Percentiles rank a stretch among this genome's conserved stretches.
These are phyloP conservation scores for Drosophila suboccidentalis DNA, from an alignment of 2,888 invertebrate species.

Conservation along the genomic window DNA sequence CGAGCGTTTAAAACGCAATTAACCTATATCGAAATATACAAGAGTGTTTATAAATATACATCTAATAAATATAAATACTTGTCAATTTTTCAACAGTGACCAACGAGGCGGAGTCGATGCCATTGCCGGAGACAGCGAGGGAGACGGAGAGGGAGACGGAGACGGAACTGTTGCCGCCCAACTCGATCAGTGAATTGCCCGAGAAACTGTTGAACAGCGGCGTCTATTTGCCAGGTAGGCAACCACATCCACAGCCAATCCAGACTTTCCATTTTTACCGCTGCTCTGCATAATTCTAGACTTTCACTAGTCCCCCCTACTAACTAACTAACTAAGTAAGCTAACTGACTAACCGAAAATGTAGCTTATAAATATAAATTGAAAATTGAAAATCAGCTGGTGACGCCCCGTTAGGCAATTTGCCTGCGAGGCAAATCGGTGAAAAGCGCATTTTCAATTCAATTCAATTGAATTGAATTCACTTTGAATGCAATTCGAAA, in stretches of 20 bases:
- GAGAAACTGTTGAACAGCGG: constrained; percentile 89
- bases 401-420: constrained; percentile 71
- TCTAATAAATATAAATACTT: constrained; percentile 37
- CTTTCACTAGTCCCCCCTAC: constrained; percentile 50
- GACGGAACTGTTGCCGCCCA: constrained; percentile 86
- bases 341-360: constrained; percentile 36
- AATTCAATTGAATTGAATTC: neutral
- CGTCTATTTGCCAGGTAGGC: constrained; percentile 89
- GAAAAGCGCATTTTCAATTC: constrained; percentile 51
- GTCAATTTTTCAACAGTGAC: constrained; percentile 38
- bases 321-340: constrained; percentile 6
- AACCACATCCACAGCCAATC: constrained; percentile 8
- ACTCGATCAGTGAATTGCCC: constrained; percentile 88
- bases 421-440: constrained; percentile 49
- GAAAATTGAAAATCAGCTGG: constrained; percentile 50
- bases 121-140: constrained; percentile 64
- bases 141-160: constrained; percentile 61
- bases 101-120: constrained; percentile 28
- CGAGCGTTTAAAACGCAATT: constrained; percentile 76
- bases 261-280: constrained; percentile 72
- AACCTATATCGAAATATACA: constrained; percentile 61
- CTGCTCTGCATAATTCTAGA: constrained; percentile 52
- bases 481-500: no score
- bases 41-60: constrained; percentile 18
- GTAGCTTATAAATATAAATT: constrained; percentile 68